These are phyloP conservation scores for Corapipo altera DNA, from an alignment of 2,113 vertebrate species.

Conservation along the genomic window DNA sequence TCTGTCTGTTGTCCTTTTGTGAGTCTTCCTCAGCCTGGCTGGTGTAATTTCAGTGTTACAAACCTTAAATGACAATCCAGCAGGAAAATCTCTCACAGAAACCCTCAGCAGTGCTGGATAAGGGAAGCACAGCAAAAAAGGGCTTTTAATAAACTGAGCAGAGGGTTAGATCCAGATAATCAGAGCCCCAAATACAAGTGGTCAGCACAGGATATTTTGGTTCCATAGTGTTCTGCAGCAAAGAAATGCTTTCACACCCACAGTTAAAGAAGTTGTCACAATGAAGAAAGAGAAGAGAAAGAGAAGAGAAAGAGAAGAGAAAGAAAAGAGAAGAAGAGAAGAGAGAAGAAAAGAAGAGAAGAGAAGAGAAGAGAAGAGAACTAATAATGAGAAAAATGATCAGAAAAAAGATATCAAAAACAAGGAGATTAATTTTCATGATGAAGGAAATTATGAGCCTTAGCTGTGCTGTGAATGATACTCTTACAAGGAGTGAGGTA, in stretches of 20 bases:
- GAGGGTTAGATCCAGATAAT: neutral
- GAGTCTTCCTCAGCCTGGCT: neutral
- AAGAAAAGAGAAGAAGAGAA: neutral
- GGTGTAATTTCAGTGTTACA: neutral
- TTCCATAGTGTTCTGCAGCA: neutral
- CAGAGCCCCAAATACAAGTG: neutral
- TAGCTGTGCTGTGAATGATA: neutral
- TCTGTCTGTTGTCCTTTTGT: neutral
- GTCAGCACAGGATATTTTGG: neutral
- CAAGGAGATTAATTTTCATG: neutral
- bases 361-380: too few relatives aligned
- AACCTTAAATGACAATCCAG: slow-evolving; percentile 23
- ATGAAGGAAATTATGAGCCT: neutral
- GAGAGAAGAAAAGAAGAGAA: too few relatives aligned
- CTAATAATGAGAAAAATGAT: neutral
- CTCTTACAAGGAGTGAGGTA: neutral
- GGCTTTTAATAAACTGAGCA: neutral
- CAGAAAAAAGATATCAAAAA: neutral
- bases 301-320: neutral
- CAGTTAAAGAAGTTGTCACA: neutral
- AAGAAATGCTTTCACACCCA: neutral
- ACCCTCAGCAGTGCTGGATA: neutral
- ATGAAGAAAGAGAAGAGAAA: neutral
- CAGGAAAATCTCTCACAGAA: neutral
- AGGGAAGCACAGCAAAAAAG: neutral